Conservation (phyloP, 2,113 vertebrate species). For the Corvus hawaiiensis region DNA sequence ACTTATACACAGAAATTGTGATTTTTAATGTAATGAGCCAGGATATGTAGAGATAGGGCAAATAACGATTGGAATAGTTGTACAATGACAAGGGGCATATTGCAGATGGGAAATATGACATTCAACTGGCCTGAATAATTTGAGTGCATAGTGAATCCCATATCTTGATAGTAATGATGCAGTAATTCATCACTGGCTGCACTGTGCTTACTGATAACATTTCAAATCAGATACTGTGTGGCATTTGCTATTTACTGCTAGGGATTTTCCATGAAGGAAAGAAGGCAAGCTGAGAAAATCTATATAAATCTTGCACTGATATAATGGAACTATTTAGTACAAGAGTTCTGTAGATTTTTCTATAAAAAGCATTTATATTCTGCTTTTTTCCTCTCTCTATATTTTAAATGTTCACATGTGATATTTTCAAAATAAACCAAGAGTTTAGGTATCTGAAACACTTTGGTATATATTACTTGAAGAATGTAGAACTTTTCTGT, state of each 20-base stretch:
- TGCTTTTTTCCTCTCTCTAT: neutral
- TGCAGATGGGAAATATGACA: neutral
- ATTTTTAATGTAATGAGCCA: neutral
- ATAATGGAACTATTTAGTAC: neutral
- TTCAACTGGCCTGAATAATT: neutral
- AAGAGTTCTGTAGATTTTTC: neutral
- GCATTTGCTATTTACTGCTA: neutral
- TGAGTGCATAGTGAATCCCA: neutral
- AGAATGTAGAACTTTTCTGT: neutral
- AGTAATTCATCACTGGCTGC: neutral
- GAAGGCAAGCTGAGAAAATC: neutral
- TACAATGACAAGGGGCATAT: neutral
- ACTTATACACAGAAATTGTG: neutral
- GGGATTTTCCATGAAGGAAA: constrained; percentile 12
- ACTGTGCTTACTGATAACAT: neutral
- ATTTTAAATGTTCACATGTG: neutral
- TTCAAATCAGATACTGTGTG: neutral
- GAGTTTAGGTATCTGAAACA: neutral
- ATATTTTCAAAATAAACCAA: neutral
- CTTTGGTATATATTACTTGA: neutral
- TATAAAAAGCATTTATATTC: neutral
- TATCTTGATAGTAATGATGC: neutral
- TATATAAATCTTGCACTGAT: neutral
- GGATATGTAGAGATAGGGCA: neutral
- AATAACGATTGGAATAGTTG: neutral